Evolutionary conservation across 2,888 invertebrate genomes (phyloP).

Genomic region (Poecilus cupreus): DNA sequence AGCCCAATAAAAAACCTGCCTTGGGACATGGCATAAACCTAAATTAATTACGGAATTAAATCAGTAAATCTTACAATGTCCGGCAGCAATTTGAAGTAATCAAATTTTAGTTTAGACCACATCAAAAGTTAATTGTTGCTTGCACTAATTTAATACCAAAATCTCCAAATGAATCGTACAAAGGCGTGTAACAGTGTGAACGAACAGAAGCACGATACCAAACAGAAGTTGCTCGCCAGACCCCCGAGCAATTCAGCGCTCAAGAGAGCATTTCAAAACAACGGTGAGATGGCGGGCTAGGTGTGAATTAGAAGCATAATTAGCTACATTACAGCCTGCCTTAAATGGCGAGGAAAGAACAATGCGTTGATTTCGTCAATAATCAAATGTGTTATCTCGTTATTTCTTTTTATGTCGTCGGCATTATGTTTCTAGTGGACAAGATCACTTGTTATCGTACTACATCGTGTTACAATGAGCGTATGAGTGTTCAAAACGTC

Average conservation of each 20-base stretch:
- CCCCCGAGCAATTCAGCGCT: slow-evolving; percentile 1
- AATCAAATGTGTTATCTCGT: slow-evolving; percentile 45
- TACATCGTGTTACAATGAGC: slow-evolving; percentile 44
- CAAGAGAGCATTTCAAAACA: slow-evolving; percentile 32
- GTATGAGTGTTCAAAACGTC: slow-evolving; percentile 36
- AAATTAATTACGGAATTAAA: slow-evolving; percentile 20
- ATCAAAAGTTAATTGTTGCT: slow-evolving; percentile 16
- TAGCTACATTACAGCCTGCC: slow-evolving; percentile 39
- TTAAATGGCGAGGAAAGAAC: slow-evolving; percentile 35
- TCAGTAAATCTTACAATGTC: slow-evolving; percentile 8
- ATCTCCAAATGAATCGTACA: slow-evolving; percentile 8
- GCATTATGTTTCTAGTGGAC: slow-evolving; percentile 42
- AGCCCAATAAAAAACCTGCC: slow-evolving; percentile 1
- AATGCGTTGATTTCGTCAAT: slow-evolving; percentile 52
- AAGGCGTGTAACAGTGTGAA: slow-evolving; percentile 1
- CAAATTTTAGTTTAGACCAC: slow-evolving; percentile 15
- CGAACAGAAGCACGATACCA: neutral
- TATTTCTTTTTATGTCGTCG: slow-evolving; percentile 26
- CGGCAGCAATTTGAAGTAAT: slow-evolving; percentile 3
- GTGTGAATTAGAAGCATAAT: slow-evolving; percentile 50
- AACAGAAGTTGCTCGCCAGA: slow-evolving; percentile 17
- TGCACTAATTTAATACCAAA: neutral
- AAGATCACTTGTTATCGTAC: slow-evolving; percentile 43
- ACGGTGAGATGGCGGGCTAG: neutral
- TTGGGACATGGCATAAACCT: neutral